Conservation (phyloP, 2,888 invertebrate genomes). For the Trypoxylon attenuatum region DNA sequence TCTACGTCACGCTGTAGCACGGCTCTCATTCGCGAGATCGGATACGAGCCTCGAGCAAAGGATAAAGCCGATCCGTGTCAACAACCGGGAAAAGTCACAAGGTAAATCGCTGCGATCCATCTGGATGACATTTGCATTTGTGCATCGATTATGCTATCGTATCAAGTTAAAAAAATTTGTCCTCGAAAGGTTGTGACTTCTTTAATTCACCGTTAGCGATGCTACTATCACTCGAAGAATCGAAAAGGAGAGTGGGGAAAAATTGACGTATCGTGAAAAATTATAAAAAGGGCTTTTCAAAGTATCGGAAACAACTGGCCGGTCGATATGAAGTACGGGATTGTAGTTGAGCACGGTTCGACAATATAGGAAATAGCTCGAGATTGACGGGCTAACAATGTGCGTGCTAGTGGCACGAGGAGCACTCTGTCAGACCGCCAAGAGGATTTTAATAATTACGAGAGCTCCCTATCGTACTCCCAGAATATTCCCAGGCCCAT, state of each 20-base stretch:
- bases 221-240: too few species aligned
- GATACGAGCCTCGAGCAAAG: slow-evolving; percentile 3
- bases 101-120: not conserved
- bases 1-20: too few species aligned
- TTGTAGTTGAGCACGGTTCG: slow-evolving; percentile 29
- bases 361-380: slow-evolving; percentile 38
- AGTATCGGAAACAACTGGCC: slow-evolving; percentile 28
- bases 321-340: slow-evolving; percentile 28
- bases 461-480: slow-evolving; percentile 42
- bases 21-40: too few species aligned
- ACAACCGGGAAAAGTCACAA: slow-evolving; percentile 3
- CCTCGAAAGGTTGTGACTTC: too few species aligned
- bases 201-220: too few species aligned
- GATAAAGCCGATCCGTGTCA: slow-evolving; percentile 17
- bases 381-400: slow-evolving; percentile 62
- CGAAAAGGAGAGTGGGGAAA: too few species aligned
- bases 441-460: slow-evolving; percentile 66
- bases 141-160: too few species aligned
- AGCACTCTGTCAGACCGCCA: slow-evolving; percentile 62
- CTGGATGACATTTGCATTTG: slow-evolving; percentile 25
- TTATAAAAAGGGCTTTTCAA: too few species aligned
- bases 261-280: too few species aligned
- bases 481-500: slow-evolving; percentile 9
- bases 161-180: too few species aligned
- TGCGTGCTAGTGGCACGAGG: slow-evolving; percentile 64